Conservation (phyloP, 2,888 invertebrate species). For the Heliconius sara region DNA sequence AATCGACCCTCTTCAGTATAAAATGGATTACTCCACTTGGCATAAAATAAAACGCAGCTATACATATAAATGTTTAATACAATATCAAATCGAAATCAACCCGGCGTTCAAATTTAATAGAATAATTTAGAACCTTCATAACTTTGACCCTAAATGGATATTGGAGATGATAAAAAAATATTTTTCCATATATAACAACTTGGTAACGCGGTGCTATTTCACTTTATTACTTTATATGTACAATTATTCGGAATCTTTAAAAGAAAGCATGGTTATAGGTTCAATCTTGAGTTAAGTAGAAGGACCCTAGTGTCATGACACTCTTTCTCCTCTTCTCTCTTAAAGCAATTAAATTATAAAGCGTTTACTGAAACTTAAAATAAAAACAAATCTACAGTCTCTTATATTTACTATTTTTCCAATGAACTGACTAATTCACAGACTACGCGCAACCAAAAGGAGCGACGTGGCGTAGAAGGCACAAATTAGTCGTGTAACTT, state of each 20-base stretch:
- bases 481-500: too few species aligned
- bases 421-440: background rate
- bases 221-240: background rate
- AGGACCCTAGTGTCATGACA: too few species aligned
- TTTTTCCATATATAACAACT: background rate
- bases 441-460: too few species aligned
- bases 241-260: too few species aligned
- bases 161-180: slow-evolving; percentile 23
- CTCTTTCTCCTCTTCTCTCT: too few species aligned
- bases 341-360: background rate
- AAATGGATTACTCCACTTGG: background rate
- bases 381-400: background rate
- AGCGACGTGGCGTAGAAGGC: too few species aligned
- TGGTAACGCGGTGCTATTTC: background rate
- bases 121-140: slow-evolving; percentile 33
- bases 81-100: slow-evolving; percentile 9
- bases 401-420: background rate
- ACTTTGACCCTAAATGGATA: slow-evolving; percentile 30
- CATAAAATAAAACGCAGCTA: background rate
- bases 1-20: background rate
- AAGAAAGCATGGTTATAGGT: too few species aligned
- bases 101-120: slow-evolving; percentile 9
- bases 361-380: background rate
- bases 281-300: too few species aligned
- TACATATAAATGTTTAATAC: slow-evolving; percentile 21